phyloP scores from a whole-genome alignment of 2,113 vertebrate genomes.

The Brachyistius frenatus region DNA sequence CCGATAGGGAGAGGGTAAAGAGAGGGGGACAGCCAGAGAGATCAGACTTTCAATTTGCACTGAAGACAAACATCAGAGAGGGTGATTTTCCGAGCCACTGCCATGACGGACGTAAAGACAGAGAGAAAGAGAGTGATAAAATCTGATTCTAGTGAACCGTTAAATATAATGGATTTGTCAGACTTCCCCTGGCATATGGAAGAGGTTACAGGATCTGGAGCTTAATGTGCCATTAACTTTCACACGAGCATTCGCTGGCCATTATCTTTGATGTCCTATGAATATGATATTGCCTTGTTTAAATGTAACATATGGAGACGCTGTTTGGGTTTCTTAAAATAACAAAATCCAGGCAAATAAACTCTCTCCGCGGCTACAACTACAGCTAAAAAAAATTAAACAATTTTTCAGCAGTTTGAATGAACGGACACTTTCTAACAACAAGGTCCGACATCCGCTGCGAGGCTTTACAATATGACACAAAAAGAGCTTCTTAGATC shows the following conservation, averaged over 20 bases:
- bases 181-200: slow-evolving; percentile 58
- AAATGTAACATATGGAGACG: slow-evolving; percentile 42
- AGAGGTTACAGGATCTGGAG: slow-evolving; percentile 62
- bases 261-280: slow-evolving; percentile 35
- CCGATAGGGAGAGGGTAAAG: slow-evolving; percentile 33
- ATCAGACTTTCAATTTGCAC: slow-evolving; percentile 76
- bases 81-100: slow-evolving; percentile 73
- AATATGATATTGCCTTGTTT: slow-evolving; percentile 19
- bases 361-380: background rate
- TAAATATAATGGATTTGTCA: slow-evolving; percentile 67
- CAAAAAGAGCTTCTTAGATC: background rate
- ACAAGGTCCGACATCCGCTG: background rate
- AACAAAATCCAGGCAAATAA: background rate
- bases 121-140: slow-evolving; percentile 52
- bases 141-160: slow-evolving; percentile 61
- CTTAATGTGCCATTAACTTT: slow-evolving; percentile 49
- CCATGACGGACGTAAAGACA: slow-evolving; percentile 57
- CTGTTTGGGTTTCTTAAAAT: background rate
- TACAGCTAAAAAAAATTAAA: background rate
- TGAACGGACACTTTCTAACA: no score
- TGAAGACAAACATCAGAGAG: slow-evolving; percentile 76
- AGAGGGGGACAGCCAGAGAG: slow-evolving; percentile 38
- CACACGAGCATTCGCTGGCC: slow-evolving; percentile 24
- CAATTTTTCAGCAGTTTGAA: background rate
- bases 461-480: background rate